Conservation (phyloP, 2,113 vertebrate species). For the Perognathus longimembris region DNA sequence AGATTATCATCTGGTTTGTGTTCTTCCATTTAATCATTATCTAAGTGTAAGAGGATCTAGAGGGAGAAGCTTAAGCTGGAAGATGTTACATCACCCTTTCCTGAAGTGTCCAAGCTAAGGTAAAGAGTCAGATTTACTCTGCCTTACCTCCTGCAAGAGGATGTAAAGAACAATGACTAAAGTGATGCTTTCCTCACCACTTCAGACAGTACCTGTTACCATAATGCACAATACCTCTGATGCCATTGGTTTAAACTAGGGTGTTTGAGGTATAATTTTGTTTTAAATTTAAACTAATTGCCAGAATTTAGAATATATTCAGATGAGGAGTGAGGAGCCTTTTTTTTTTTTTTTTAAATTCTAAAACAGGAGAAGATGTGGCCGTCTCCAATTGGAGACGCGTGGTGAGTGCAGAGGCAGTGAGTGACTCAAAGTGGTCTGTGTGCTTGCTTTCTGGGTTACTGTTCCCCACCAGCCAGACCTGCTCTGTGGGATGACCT, state of each 20-base stretch:
- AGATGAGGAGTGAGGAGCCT: too few species aligned
- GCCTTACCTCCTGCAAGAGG: not conserved
- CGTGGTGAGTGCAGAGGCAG: not conserved
- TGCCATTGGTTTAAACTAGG: not conserved
- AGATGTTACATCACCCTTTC: not conserved
- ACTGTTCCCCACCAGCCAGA: not conserved
- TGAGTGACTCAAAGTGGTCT: rapidly evolving
- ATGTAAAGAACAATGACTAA: not conserved
- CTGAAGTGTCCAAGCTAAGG: not conserved
- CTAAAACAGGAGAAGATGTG: not conserved
- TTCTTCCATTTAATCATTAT: constrained; percentile 2
- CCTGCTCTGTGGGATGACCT: not conserved
- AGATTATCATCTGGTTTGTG: not conserved
- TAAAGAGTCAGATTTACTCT: not conserved
- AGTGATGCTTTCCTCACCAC: not conserved
- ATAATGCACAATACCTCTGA: rapidly evolving
- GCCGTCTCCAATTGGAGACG: not conserved
- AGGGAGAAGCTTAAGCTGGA: not conserved
- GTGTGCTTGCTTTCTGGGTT: rapidly evolving
- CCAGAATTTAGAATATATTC: not conserved
- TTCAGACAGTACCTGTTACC: not conserved
- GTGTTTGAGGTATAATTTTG: not conserved
- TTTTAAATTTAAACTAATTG: not conserved
- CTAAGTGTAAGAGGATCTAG: not conserved
- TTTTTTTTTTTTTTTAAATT: not conserved